These are phyloP conservation scores for Leptinotarsa undecemlineata DNA, from an alignment of 1,140 invertebrate species.

Conservation along the genomic window DNA sequence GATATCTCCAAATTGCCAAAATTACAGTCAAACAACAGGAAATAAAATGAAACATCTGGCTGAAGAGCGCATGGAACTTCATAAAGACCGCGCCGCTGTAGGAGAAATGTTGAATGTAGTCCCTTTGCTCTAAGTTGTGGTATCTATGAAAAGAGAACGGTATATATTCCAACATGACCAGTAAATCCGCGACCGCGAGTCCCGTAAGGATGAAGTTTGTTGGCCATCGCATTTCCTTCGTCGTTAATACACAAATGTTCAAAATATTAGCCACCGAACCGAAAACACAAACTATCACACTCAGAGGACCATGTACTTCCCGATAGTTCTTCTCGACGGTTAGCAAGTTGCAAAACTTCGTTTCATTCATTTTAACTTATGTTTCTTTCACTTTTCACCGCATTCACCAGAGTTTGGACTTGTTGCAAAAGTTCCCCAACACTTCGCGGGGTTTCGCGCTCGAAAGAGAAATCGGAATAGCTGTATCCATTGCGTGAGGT, in stretches of 20 bases:
- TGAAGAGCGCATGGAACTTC: constrained; percentile 82
- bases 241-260: constrained; percentile 91
- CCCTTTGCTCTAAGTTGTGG: constrained; percentile 61
- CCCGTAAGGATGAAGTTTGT: constrained; percentile 86
- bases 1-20: constrained; percentile 90
- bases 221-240: constrained; percentile 84
- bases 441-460: neutral
- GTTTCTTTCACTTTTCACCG: neutral
- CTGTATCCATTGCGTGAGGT: neutral
- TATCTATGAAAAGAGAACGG: constrained; percentile 85
- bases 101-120: constrained; percentile 64
- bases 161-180: constrained; percentile 94
- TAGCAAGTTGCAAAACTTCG: constrained; percentile 49
- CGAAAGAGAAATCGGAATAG: neutral
- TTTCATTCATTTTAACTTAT: neutral
- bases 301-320: constrained; percentile 75
- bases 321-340: constrained; percentile 57
- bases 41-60: constrained; percentile 86
- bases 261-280: constrained; percentile 91
- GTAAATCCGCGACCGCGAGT: constrained; percentile 86
- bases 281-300: constrained; percentile 83
- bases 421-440: neutral
- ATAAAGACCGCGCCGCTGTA: constrained; percentile 83
- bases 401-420: neutral
- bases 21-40: constrained; percentile 92